These are phyloP conservation scores for Ormyrus pomaceus DNA, from an alignment of 2,888 invertebrate genomes.

Conservation along the genomic window DNA sequence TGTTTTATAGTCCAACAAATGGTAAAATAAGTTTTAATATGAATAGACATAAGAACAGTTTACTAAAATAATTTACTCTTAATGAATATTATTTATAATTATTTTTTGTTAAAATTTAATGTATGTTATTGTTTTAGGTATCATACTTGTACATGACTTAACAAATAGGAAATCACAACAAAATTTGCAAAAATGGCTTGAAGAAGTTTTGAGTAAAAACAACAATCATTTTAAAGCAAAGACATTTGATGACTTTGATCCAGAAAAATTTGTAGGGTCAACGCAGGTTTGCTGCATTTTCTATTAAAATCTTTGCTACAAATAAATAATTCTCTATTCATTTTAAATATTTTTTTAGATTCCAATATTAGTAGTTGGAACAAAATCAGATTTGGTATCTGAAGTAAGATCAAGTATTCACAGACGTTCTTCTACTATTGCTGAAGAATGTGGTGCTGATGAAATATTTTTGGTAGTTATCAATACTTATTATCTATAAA, in stretches of 20 bases:
- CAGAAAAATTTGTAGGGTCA: conserved; percentile 90
- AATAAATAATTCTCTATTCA: neutral
- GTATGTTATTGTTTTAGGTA: conserved; percentile 77
- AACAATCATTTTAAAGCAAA: conserved; percentile 73
- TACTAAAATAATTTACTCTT: conserved; percentile 23
- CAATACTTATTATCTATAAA: too few relatives aligned
- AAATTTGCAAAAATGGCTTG: conserved; percentile 94
- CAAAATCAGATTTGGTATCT: conserved; percentile 91
- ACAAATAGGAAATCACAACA: conserved; percentile 97
- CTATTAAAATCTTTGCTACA: conserved; percentile 13
- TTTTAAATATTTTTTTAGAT: conserved; percentile 78
- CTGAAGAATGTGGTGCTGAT: conserved; percentile 94
- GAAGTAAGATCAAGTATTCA: conserved; percentile 81
- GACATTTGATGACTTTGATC: conserved; percentile 85
- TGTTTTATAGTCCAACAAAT: conserved; percentile 95
- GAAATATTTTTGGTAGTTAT: conserved; percentile 88
- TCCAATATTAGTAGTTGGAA: conserved; percentile 95
- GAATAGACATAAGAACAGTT: too few relatives aligned
- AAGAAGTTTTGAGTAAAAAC: conserved; percentile 90
- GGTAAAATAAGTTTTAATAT: conserved; percentile 77
- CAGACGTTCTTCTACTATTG: conserved; percentile 82
- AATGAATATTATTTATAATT: conserved; percentile 55
- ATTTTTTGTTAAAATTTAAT: conserved; percentile 14
- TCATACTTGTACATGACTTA: conserved; percentile 97
- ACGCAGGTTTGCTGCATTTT: conserved; percentile 78